phyloP scores from a whole-genome alignment of 2,113 vertebrate genomes.

The Rhagologus leucostigma region DNA sequence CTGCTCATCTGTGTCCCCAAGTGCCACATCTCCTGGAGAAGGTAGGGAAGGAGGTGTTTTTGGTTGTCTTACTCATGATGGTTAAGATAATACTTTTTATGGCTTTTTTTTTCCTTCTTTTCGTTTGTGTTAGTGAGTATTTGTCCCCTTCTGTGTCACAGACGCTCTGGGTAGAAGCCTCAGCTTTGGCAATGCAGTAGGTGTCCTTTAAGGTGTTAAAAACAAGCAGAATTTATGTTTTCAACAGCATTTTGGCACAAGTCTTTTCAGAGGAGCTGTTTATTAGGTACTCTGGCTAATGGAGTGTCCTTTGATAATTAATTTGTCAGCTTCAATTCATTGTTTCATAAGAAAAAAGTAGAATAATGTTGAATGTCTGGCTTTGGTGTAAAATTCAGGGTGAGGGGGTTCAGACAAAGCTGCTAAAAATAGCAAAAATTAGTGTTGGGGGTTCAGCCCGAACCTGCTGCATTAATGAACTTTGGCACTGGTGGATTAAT shows the following conservation, averaged over 20 bases:
- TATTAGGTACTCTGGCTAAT: not conserved
- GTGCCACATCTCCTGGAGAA: not conserved
- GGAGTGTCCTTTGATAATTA: not conserved
- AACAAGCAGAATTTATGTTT: not conserved
- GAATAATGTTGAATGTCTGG: not conserved
- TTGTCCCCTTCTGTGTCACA: accelerated
- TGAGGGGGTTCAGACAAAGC: not conserved
- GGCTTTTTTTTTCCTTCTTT: accelerated
- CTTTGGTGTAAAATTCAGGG: not conserved
- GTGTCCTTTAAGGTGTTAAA: not conserved
- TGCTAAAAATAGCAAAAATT: not conserved
- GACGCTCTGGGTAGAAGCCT: not conserved
- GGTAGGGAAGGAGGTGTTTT: accelerated
- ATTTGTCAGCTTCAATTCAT: not conserved
- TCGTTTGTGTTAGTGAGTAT: accelerated
- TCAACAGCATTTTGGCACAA: not conserved
- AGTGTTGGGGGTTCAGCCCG: not conserved
- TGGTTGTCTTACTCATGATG: accelerated
- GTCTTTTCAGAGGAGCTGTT: not conserved
- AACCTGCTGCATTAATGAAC: not conserved
- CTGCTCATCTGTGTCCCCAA: accelerated
- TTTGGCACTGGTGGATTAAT: not conserved
- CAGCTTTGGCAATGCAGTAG: not conserved
- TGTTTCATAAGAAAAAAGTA: not conserved
- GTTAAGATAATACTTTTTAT: not conserved